Evolutionary conservation across 2,797 vertebrate species (phyloP).

Genomic region (Urosaurus nigricauda): DNA sequence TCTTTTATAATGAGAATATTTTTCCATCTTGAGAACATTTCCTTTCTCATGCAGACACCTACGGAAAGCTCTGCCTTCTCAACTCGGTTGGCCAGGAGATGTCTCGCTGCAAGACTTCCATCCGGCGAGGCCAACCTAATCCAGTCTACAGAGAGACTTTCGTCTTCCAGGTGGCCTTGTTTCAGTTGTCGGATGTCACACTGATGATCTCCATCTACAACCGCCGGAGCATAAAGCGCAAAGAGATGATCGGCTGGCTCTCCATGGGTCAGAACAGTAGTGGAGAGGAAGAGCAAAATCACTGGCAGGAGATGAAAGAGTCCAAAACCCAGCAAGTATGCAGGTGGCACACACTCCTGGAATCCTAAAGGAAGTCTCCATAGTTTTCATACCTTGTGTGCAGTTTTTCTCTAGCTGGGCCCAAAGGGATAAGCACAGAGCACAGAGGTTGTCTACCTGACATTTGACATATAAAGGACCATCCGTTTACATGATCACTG

Average conservation of each 20-base stretch:
- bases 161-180: slow-evolving; percentile 96
- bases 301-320: slow-evolving; percentile 97
- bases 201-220: slow-evolving; percentile 93
- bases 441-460: not conserved
- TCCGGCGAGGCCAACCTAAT: slow-evolving; percentile 93
- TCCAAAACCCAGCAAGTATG: slow-evolving; percentile 88
- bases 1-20: no score
- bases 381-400: not conserved
- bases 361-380: slow-evolving; percentile 79
- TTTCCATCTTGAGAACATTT: not conserved
- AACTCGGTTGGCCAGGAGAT: slow-evolving; percentile 95
- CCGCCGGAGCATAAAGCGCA: slow-evolving; percentile 94
- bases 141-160: slow-evolving; percentile 98
- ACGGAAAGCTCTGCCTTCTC: slow-evolving; percentile 92
- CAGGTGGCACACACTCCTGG: slow-evolving; percentile 93
- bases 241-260: slow-evolving; percentile 98
- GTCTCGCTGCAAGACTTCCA: slow-evolving; percentile 93
- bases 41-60: slow-evolving; percentile 85
- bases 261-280: slow-evolving; percentile 94
- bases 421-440: no score
- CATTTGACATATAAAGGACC: not conserved
- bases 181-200: slow-evolving; percentile 96
- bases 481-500: not conserved
- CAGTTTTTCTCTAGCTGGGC: not conserved
- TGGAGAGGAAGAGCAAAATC: slow-evolving; percentile 91